phyloP scores from a whole-genome alignment of 2,888 invertebrate species.

The Rhorus exstirpatorius region DNA sequence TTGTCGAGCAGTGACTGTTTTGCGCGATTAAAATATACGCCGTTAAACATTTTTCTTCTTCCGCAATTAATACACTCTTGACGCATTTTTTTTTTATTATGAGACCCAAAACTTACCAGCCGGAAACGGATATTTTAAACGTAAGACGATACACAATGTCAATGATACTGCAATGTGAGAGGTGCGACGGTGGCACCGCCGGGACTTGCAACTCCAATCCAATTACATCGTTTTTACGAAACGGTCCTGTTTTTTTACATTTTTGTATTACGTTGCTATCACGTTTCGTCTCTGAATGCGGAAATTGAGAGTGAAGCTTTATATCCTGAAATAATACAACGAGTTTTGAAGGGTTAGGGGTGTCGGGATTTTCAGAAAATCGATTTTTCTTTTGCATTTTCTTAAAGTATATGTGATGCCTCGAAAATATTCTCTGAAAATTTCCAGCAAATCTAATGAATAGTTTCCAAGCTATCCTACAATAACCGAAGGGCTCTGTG shows the following conservation, averaged over 20 bases:
- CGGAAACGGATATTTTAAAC: conserved; percentile 66
- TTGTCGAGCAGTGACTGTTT: conserved; percentile 62
- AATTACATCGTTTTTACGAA: conserved; percentile 44
- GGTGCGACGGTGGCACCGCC: conserved; percentile 75
- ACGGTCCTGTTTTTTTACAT: conserved; percentile 49
- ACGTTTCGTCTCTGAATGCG: conserved; percentile 38
- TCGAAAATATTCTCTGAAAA: too few species aligned
- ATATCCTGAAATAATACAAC: background rate
- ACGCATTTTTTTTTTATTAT: background rate
- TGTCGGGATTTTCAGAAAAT: too few species aligned
- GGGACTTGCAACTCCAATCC: conserved; percentile 73
- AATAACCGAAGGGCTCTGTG: too few species aligned
- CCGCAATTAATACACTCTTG: background rate
- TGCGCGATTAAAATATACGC: background rate
- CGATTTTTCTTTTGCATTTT: too few species aligned
- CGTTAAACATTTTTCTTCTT: background rate
- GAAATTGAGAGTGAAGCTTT: background rate
- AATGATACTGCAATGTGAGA: conserved; percentile 77
- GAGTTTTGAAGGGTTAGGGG: too few species aligned
- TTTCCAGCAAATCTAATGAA: too few species aligned
- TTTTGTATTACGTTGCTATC: conserved; percentile 4
- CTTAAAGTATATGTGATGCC: too few species aligned
- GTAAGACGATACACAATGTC: conserved; percentile 76
- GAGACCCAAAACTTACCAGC: conserved; percentile 50
- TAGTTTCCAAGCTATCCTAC: too few species aligned